phyloP scores from a whole-genome alignment of 2,888 invertebrate species.

The Archaeoteleia sp. region DNA sequence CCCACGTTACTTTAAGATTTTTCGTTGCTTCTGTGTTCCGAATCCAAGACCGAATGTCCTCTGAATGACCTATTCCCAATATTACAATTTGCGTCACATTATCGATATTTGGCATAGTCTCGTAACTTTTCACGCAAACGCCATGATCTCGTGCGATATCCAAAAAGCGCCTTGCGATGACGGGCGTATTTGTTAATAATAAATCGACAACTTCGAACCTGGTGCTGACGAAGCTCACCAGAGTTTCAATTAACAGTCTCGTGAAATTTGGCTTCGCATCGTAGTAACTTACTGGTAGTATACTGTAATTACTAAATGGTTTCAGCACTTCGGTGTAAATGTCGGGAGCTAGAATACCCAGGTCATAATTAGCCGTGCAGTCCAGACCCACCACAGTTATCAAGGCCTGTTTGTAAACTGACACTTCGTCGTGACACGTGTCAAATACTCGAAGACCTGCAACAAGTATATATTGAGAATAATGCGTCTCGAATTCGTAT shows the following conservation, averaged over 20 bases:
- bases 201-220: slow-evolving; percentile 64
- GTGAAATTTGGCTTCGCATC: slow-evolving; percentile 61
- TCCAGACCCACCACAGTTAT: slow-evolving; percentile 62
- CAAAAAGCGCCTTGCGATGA: slow-evolving; percentile 58
- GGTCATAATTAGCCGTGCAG: slow-evolving; percentile 65
- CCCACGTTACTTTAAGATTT: slow-evolving; percentile 62
- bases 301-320: slow-evolving; percentile 63
- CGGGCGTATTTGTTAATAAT: slow-evolving; percentile 57
- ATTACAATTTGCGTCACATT: slow-evolving; percentile 60
- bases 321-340: slow-evolving; percentile 60
- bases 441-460: slow-evolving; percentile 69
- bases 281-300: slow-evolving; percentile 65
- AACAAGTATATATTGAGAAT: slow-evolving; percentile 11
- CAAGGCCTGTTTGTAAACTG: slow-evolving; percentile 67
- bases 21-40: slow-evolving; percentile 51
- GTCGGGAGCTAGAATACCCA: slow-evolving; percentile 65
- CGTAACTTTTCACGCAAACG: slow-evolving; percentile 64
- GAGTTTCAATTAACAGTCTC: slow-evolving; percentile 60
- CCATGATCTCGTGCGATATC: slow-evolving; percentile 61
- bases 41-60: slow-evolving; percentile 65
- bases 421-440: slow-evolving; percentile 69
- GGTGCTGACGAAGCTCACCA: slow-evolving; percentile 64
- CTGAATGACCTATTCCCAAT: slow-evolving; percentile 61
- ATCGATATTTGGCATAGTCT: slow-evolving; percentile 43
- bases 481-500: too few relatives aligned